A percentile compares a stretch with the other conserved stretches of the same genome.
Evolutionary conservation across 2,113 vertebrate genomes (phyloP).

Genomic region (Amblyornis subalaris): DNA sequence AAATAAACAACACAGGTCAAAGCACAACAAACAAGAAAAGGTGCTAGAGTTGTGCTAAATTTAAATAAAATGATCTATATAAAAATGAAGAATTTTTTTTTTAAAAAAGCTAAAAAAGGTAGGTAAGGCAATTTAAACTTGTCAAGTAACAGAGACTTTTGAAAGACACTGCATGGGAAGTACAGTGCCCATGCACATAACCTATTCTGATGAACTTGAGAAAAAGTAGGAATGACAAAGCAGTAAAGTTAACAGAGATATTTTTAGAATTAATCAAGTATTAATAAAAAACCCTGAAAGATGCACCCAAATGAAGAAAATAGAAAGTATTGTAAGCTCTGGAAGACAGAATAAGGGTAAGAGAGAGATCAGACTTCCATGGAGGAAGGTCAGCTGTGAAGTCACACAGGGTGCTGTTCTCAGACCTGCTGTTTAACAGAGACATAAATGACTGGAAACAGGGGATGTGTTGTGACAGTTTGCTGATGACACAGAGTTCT

Average conservation of each 20-base stretch:
- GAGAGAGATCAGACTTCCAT: neutral
- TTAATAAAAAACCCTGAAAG: neutral
- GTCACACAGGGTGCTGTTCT: neutral
- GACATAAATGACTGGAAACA: neutral
- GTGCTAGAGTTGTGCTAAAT: neutral
- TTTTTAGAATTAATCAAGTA: neutral
- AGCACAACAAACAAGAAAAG: neutral
- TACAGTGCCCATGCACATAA: rapidly evolving
- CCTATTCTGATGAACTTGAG: neutral
- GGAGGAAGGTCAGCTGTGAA: neutral
- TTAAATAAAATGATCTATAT: neutral
- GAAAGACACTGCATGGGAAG: neutral
- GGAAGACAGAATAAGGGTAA: neutral
- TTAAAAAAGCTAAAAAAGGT: neutral
- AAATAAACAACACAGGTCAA: neutral
- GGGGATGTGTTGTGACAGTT: neutral
- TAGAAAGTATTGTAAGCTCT: neutral
- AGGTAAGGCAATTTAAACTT: neutral
- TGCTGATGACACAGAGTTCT: neutral
- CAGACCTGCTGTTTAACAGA: neutral
- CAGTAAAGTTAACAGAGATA: neutral
- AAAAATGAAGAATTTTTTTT: neutral
- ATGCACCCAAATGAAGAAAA: neutral
- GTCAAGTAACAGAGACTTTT: neutral
- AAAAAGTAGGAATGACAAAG: neutral